These are phyloP conservation scores for Galaxea fascicularis DNA, from an alignment of 92 coral and sea anemone genomes.

Conservation along the genomic window DNA sequence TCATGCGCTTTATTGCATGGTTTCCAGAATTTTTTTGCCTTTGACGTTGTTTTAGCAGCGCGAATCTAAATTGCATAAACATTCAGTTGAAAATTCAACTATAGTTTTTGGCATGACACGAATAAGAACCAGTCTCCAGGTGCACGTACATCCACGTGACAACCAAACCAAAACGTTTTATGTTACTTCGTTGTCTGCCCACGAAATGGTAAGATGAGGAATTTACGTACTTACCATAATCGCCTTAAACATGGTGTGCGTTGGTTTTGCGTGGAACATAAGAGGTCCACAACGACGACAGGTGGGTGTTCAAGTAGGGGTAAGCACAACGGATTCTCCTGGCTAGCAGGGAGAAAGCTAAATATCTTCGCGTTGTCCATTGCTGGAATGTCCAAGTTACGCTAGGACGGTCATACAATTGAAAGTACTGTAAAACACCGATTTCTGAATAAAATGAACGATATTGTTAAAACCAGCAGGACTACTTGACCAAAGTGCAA, in stretches of 20 bases:
- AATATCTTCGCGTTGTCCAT: constrained; percentile 22
- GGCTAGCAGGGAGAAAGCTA: neutral
- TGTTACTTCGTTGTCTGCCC: neutral
- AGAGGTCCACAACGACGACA: constrained; percentile 6
- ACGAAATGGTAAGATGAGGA: neutral
- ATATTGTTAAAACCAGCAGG: neutral
- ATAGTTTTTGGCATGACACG: no score
- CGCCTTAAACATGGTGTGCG: constrained; percentile 17
- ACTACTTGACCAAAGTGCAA: neutral
- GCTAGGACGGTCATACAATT: neutral
- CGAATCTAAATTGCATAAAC: no score
- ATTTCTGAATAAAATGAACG: neutral
- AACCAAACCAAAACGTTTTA: neutral
- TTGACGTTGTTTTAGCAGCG: neutral
- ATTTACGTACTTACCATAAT: constrained; percentile 30
- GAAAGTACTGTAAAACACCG: neutral
- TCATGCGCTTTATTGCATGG: no score
- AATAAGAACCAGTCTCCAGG: neutral
- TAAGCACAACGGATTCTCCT: neutral
- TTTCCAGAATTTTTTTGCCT: neutral
- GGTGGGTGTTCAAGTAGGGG: neutral
- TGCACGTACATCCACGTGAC: neutral
- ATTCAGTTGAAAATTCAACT: no score
- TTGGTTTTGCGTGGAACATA: neutral
- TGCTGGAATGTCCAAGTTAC: neutral